Conservation (phyloP, 2,113 vertebrate genomes). For the Oryzias javanicus region DNA sequence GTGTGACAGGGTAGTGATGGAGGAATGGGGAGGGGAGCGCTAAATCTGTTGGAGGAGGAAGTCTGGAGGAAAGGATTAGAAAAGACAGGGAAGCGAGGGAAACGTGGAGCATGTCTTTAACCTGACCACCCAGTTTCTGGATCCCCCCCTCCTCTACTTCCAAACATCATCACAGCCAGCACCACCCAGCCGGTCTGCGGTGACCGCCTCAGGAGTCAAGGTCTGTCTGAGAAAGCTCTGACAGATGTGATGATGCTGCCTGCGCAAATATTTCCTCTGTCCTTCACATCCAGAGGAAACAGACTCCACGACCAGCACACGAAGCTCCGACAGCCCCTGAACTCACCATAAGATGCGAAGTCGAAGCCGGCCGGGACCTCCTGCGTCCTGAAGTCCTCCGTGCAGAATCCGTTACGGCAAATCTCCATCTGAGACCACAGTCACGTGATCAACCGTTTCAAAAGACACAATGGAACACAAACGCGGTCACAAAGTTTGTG, state of each 20-base stretch:
- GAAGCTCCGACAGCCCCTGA: background rate
- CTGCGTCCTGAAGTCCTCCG: conserved; percentile 79
- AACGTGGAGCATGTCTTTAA: conserved; percentile 65
- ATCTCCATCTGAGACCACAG: conserved; percentile 71
- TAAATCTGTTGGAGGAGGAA: conserved; percentile 80
- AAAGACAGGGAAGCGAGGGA: conserved; percentile 62
- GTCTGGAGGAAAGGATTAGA: conserved; percentile 83
- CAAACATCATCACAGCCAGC: conserved; percentile 29
- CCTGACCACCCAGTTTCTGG: conserved; percentile 60
- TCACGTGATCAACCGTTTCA: conserved; percentile 2
- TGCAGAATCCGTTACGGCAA: conserved; percentile 74
- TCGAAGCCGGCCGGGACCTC: conserved; percentile 80
- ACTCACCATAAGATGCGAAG: conserved; percentile 78
- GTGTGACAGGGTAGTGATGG: conserved; percentile 72
- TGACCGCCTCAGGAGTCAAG: conserved; percentile 60
- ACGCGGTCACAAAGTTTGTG: background rate
- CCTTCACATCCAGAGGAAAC: conserved; percentile 71
- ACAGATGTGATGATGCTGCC: conserved; percentile 68
- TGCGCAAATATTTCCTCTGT: conserved; percentile 69
- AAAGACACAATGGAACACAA: background rate
- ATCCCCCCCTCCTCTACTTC: conserved; percentile 35
- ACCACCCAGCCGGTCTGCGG: background rate
- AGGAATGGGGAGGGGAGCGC: conserved; percentile 53
- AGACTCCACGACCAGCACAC: background rate
- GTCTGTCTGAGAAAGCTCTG: conserved; percentile 56